phyloP scores from a whole-genome alignment of 2,797 vertebrate species.

The Numenius phaeopus region DNA sequence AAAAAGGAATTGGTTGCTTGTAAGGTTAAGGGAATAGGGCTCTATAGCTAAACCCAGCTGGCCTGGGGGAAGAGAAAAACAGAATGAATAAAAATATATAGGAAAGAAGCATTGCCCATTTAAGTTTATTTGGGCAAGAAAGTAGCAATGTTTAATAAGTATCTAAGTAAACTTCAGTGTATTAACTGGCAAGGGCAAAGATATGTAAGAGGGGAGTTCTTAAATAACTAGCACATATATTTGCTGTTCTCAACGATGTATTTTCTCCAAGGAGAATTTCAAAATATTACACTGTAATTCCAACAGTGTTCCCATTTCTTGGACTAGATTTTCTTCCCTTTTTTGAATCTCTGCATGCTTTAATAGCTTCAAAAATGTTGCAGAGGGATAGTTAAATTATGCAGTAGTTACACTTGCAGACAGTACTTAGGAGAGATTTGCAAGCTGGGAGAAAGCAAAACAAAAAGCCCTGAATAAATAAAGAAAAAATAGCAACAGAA shows the following conservation, averaged over 20 bases:
- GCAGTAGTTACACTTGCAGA: conserved; percentile 12
- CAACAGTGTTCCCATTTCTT: conserved; percentile 9
- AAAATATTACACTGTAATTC: neutral
- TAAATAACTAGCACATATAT: conserved; percentile 18
- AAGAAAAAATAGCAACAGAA: neutral
- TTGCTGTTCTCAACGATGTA: neutral
- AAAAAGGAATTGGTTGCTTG: neutral
- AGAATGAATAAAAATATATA: conserved; percentile 25
- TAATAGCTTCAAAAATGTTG: conserved; percentile 33
- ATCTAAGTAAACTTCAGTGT: conserved; percentile 32
- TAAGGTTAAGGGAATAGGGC: neutral
- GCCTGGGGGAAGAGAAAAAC: conserved; percentile 23
- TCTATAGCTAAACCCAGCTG: conserved; percentile 12
- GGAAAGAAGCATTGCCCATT: conserved; percentile 29
- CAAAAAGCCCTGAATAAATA: neutral
- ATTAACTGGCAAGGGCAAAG: neutral
- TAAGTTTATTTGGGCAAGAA: conserved; percentile 32
- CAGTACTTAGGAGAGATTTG: conserved; percentile 24
- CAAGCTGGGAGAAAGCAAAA: neutral
- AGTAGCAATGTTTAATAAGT: conserved; percentile 16
- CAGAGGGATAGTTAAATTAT: conserved; percentile 18
- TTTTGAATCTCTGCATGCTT: conserved; percentile 34
- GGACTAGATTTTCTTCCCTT: conserved; percentile 5
- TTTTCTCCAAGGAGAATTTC: conserved; percentile 44
- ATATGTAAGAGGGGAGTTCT: neutral